These are phyloP conservation scores for Fulmarus glacialis DNA, from an alignment of 2,113 vertebrate genomes.

Conservation along the genomic window DNA sequence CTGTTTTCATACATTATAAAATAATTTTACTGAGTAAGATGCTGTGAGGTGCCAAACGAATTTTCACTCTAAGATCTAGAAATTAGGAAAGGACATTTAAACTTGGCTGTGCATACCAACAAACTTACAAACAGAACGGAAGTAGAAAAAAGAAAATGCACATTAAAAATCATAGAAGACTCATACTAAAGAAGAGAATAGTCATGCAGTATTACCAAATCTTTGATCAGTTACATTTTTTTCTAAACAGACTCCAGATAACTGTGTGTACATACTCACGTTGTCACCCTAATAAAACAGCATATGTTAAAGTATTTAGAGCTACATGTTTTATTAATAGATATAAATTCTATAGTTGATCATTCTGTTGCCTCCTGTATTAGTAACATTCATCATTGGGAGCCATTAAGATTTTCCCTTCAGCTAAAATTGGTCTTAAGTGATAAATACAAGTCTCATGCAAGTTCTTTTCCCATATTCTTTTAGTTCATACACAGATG, in stretches of 20 bases:
- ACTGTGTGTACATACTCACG: background rate
- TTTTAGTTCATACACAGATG: background rate
- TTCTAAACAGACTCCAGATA: background rate
- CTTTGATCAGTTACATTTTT: background rate
- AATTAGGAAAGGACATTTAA: background rate
- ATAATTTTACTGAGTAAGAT: background rate
- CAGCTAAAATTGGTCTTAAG: background rate
- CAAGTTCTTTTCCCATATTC: background rate
- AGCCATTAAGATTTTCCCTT: background rate
- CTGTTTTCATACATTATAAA: background rate
- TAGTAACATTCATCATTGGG: background rate
- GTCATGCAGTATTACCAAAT: background rate
- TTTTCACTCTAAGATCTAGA: background rate
- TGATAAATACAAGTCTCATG: background rate
- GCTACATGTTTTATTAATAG: background rate
- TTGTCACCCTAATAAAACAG: background rate
- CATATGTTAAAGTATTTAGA: background rate
- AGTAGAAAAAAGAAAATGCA: rapidly evolving
- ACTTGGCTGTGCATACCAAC: background rate
- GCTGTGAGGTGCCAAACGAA: background rate
- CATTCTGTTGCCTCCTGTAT: background rate
- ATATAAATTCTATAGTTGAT: background rate
- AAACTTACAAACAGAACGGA: background rate
- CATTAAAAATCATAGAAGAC: background rate
- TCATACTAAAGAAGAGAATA: background rate